Evolutionary conservation across 2,797 vertebrate genomes (phyloP).

Genomic region (Cichlasoma orientale): DNA sequence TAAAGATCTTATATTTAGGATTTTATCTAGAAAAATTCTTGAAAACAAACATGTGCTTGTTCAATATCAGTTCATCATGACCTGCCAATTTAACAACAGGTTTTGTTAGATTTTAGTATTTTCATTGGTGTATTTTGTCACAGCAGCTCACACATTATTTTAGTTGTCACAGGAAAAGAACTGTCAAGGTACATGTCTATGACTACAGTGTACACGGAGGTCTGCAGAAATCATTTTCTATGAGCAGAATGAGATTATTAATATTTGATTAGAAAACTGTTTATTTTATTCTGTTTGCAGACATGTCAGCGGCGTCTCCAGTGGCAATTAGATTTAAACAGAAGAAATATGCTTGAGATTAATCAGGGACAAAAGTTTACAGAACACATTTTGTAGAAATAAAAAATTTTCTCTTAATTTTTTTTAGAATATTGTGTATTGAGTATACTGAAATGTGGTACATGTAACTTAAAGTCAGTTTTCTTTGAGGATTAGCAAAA

Average conservation of each 20-base stretch:
- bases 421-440: not conserved
- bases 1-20: not conserved
- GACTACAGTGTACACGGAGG: not conserved
- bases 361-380: not conserved
- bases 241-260: not conserved
- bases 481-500: not conserved
- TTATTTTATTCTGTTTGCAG: not conserved
- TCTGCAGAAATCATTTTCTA: not conserved
- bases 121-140: not conserved
- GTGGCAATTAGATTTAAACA: not conserved
- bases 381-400: not conserved
- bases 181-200: not conserved
- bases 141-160: not conserved
- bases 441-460: not conserved
- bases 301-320: no score
- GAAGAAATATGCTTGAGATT: not conserved
- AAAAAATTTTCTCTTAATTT: not conserved
- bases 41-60: not conserved
- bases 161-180: not conserved
- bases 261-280: not conserved
- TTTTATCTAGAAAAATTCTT: constrained; percentile 1
- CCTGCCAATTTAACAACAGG: not conserved
- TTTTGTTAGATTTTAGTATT: not conserved
- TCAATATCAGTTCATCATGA: not conserved
- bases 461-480: not conserved